Base-by-base conservation (phyloP, 2,797 vertebrate species). In the Eulemur albifrons region DNA sequence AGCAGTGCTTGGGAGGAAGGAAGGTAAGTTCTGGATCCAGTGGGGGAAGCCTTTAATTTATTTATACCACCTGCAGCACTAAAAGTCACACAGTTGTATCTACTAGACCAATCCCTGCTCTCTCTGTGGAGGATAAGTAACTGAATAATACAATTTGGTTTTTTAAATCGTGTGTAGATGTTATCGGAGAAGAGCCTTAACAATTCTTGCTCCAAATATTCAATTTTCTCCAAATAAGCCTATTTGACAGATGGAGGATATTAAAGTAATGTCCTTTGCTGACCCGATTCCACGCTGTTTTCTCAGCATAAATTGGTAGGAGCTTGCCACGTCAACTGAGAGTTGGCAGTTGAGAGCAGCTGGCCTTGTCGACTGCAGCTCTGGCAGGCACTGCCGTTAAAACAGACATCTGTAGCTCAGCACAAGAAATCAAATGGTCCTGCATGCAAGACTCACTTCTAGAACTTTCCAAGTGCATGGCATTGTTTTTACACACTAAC, bases 1-100 rank as follows among this genome's bases (percentile, higher is more conserved):
- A 99, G 98, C 98, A 97, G 75, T 99, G 99, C 80, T 69, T 99
- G 98, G 97, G 86, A 87, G 98, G 98, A 97, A 99, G 99, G 96
- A 99, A 99, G 99, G 99, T 99, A 98, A 70, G 97, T 95, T 94
- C 89, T 40, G 59, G 59, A 32, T 12, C 20, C 40, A 23, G 21
- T 5, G 1, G 9, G 43, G 10, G 35, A 82, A 50, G 40, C 2
- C 40, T 94, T 92, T 27, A 8, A 18, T 57, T 65, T 45, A 23
- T 57, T 65, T 45, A 45, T 2, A 4, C 50, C 32, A 20, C 79
- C 63, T 40, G 4, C 13, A 73, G 45, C 72, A 61, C 65, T 45
- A 13, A 65, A 52, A 63, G 11, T 61, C 73, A 61, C 80, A 72
- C 0, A 0, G 0, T 75, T 65, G 14, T 82, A 18, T 88, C 84